Evolutionary conservation across 2,888 invertebrate species (phyloP), one percentile per base, ranked within the genome.

Genomic region (Didymodactylos carnosus): DNA sequence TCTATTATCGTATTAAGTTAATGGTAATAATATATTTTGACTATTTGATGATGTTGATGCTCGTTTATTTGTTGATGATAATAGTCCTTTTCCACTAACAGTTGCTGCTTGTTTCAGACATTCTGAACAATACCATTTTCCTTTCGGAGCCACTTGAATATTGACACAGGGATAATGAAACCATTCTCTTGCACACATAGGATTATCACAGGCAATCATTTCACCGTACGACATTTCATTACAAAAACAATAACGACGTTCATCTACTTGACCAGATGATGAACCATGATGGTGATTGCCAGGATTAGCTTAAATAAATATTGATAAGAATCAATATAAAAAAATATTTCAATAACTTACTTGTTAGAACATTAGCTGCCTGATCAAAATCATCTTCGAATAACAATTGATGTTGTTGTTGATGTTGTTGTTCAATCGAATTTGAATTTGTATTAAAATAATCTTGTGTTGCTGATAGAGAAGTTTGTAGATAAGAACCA

Each of bases 131-230:
- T 91, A 97, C 98, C 98, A 98, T 84, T 95, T 95, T 74, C 95
- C 94, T 83, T 94, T 93, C 0, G 98, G 97, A 62, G 94, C 91
- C 73, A 92, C 91, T 0, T 91, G 90, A 78, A 98, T 91, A 71
- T 92, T 92, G 72, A 98, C 97, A 83, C 98, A 98, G 10, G 91
- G 91, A 85, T 95, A 97, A 85, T 98, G 97, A 85, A 97, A 98
- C 98, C 98, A 98, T 84, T 97, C 94, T 81, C 91, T 92, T 2
- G 92, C 92, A 84, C 97, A 98, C 91, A 92, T 71, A n/a, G 75
- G 53, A 75, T 75, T 76, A 72, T 76, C 76, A 70, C 76, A 76
- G 27, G 73, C 73, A 40, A 76, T 75, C 76, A 76, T 76, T 35
- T 75, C 75, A 23, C 76, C 76, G 70, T 75, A 76, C 5, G 75